Base-by-base conservation (phyloP, 2,888 invertebrate species). In the Drosophila mimica region DNA sequence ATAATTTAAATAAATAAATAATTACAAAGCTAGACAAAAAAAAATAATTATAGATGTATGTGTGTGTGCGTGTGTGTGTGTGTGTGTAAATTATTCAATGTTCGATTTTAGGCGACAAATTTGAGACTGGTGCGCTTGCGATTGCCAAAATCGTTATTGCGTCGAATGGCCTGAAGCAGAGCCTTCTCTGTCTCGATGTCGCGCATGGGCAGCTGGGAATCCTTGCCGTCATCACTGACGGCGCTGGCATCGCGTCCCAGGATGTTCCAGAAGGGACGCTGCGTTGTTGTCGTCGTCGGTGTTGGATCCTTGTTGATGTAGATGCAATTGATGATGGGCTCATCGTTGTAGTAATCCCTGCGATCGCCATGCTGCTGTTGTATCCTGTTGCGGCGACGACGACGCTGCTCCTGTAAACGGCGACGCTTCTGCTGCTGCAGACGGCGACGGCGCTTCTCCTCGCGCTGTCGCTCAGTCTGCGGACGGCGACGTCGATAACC, bases 211-310 rank as follows among this genome's bases (percentile, higher is more conserved):
- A 54, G 28, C 59, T 61, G 62, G 8, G 33, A 9, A 59, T 65
- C 36, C 43, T 31, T 43, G 20, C 3, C 15, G 30, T 15, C 8
- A 20, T n/a, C 40, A 4, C n/a, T 30, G n/a, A 31, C 31, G 30
- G 57, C 8, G 43, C 43, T 31, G 1, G 81, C 87, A 20, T 70
- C 80, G 4, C 91, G 89, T 4, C 91, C 90, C 34, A 92, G 72
- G 5, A 91, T 73, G 51, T 89, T 88, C 92, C 92, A 92, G 83
- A 92, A 92, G 38, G 91, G 92, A 57, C 92, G 91, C 17, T 68
- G 61, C 5, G 92, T 90, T 13, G 91, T 91, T 7, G 89, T 77
- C 36, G 90, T 89, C 6, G 82, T 83, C 36, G 62, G 60, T 13
- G 61, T 51, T 1, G 87, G 76, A 68, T 90, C 85, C 71, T 91